Percentiles rank a stretch among this genome's conserved stretches.
phyloP scores from a whole-genome alignment of 2,888 invertebrate species.

The Alviniconcha strummeri region DNA sequence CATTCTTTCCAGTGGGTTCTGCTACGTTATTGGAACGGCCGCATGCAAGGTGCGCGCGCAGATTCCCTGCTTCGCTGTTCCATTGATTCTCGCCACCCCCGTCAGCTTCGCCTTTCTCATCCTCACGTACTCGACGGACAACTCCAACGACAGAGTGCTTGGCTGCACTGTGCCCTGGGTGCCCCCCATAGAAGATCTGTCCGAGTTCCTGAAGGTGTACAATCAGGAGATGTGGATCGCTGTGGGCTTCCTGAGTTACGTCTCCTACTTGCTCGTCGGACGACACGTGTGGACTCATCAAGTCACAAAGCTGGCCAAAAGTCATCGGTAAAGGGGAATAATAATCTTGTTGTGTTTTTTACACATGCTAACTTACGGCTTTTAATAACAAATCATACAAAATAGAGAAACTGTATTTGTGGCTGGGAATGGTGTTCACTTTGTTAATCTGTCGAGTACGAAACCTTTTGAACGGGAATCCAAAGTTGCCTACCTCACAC shows the following conservation, averaged over 20 bases:
- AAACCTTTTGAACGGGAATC: too few species aligned
- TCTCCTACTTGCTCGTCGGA: conserved; percentile 55
- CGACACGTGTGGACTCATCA: conserved; percentile 58
- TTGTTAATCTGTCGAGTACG: too few species aligned
- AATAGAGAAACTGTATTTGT: neutral
- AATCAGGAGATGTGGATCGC: conserved; percentile 46
- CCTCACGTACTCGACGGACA: conserved; percentile 44
- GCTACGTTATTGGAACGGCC: conserved; percentile 53
- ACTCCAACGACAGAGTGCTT: conserved; percentile 26
- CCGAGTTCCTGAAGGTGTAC: conserved; percentile 34
- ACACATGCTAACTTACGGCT: neutral
- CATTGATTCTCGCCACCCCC: conserved; percentile 52
- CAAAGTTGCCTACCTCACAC: too few species aligned
- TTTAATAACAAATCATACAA: neutral
- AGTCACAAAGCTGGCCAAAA: conserved; percentile 54
- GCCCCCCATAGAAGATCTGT: conserved; percentile 87
- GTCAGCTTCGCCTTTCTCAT: conserved; percentile 50
- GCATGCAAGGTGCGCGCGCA: conserved; percentile 61
- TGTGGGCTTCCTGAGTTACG: conserved; percentile 48
- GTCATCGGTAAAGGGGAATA: conserved; percentile 52
- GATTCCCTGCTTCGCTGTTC: conserved; percentile 52
- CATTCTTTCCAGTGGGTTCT: conserved; percentile 49
- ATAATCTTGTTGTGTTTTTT: neutral
- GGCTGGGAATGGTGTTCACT: neutral
- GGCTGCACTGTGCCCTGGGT: conserved; percentile 80